Conservation (phyloP, 2,113 vertebrate species). For the Poeciliopsis prolifica region DNA sequence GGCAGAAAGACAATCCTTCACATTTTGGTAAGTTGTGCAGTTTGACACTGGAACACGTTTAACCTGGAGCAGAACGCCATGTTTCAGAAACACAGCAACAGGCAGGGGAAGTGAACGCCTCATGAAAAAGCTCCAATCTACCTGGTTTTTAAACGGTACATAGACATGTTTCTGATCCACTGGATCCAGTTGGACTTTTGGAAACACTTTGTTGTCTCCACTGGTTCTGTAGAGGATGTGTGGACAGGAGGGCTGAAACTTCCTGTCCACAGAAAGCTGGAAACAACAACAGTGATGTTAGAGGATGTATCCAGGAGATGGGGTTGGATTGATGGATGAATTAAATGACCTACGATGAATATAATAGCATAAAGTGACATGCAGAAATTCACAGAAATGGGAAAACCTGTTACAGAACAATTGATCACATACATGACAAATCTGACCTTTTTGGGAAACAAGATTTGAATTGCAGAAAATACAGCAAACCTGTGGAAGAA, state of each 20-base stretch:
- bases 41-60: constrained; percentile 82
- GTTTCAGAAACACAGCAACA: background rate
- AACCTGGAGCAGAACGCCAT: constrained; percentile 79
- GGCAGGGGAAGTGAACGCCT: background rate
- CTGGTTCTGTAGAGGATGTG: constrained; percentile 85
- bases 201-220: constrained; percentile 82
- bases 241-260: constrained; percentile 81
- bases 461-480: too few relatives aligned
- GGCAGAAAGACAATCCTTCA: constrained; percentile 82
- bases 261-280: constrained; percentile 86
- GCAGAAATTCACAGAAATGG: too few relatives aligned
- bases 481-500: too few relatives aligned
- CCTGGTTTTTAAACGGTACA: constrained; percentile 84
- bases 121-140: background rate
- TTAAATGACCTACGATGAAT: too few relatives aligned
- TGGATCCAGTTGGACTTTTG: constrained; percentile 85
- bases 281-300: constrained; percentile 46
- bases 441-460: too few relatives aligned
- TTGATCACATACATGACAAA: too few relatives aligned
- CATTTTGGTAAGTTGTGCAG: constrained; percentile 75
- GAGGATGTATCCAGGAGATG: background rate
- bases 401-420: too few relatives aligned
- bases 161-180: constrained; percentile 85
- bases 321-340: too few relatives aligned
- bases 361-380: too few relatives aligned